Evolutionary conservation across 2,888 invertebrate genomes (phyloP).

Genomic region (Pycnomerus fuliginosus): DNA sequence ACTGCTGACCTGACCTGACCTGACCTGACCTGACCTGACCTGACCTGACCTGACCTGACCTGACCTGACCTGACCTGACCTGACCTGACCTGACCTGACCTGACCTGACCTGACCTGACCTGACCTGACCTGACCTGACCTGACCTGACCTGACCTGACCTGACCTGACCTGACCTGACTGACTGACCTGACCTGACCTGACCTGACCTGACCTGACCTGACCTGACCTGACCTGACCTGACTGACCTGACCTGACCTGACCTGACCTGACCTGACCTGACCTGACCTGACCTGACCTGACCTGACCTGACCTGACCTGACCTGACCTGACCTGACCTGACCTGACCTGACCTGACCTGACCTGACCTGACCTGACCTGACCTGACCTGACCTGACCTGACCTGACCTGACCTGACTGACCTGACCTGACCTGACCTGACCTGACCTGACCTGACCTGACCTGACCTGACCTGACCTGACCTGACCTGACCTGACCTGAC

Average conservation of each 20-base stretch:
- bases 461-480: slow-evolving; percentile 21
- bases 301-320: slow-evolving; percentile 22
- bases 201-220: slow-evolving; percentile 23
- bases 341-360: slow-evolving; percentile 22
- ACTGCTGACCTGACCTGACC: slow-evolving; percentile 19
- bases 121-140: slow-evolving; percentile 24
- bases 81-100: slow-evolving; percentile 21
- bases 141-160: slow-evolving; percentile 23
- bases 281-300: slow-evolving; percentile 22
- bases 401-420: slow-evolving; percentile 21
- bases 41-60: slow-evolving; percentile 20
- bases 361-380: slow-evolving; percentile 17
- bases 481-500: slow-evolving; percentile 21
- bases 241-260: slow-evolving; percentile 22
- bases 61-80: slow-evolving; percentile 20
- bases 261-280: slow-evolving; percentile 18
- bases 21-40: slow-evolving; percentile 17
- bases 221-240: slow-evolving; percentile 24
- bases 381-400: slow-evolving; percentile 21
- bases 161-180: slow-evolving; percentile 20
- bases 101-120: slow-evolving; percentile 24
- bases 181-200: slow-evolving; percentile 19
- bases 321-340: slow-evolving; percentile 22
- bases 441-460: slow-evolving; percentile 21
- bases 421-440: slow-evolving; percentile 21